Percentiles rank a stretch among this genome's conserved stretches.
phyloP scores from a whole-genome alignment of 2,888 invertebrate genomes.

The Nebria brevicollis region DNA sequence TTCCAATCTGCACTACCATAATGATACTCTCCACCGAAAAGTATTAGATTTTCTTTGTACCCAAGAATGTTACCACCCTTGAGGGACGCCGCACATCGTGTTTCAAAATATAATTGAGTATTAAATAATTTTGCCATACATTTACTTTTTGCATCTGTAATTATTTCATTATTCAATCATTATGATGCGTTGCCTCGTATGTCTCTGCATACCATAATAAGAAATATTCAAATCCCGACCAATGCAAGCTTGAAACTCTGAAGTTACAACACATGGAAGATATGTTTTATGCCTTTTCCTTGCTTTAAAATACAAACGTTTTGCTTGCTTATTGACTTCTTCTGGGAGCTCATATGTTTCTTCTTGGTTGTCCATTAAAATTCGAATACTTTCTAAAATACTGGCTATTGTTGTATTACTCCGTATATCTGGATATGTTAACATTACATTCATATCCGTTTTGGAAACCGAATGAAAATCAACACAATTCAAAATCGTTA shows the following conservation, averaged over 20 bases:
- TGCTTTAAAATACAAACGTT: conserved; percentile 10
- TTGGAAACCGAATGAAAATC: conserved; percentile 54
- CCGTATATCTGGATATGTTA: conserved; percentile 54
- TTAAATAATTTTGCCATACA: conserved; percentile 48
- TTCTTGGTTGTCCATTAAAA: conserved; percentile 49
- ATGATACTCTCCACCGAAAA: conserved; percentile 59
- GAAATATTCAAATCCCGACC: conserved; percentile 27
- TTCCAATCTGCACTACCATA: conserved; percentile 59
- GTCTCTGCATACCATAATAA: conserved; percentile 40
- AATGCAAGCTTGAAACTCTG: conserved; percentile 29
- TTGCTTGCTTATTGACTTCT: conserved; percentile 14
- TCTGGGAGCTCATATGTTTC: background rate
- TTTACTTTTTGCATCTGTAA: conserved; percentile 23
- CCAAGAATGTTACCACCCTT: conserved; percentile 55
- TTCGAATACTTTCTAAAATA: conserved; percentile 53
- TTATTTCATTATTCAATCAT: background rate
- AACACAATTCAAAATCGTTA: conserved; percentile 57
- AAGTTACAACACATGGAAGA: conserved; percentile 31
- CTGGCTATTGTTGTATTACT: conserved; percentile 51
- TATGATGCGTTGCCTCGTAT: too few species aligned
- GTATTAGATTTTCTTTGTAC: conserved; percentile 57
- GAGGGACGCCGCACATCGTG: conserved; percentile 41
- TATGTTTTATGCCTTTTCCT: conserved; percentile 22
- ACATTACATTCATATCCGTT: conserved; percentile 55
- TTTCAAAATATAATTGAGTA: background rate